Base-by-base conservation (phyloP, 2,113 vertebrate genomes). In the Thunnus maccoyii region DNA sequence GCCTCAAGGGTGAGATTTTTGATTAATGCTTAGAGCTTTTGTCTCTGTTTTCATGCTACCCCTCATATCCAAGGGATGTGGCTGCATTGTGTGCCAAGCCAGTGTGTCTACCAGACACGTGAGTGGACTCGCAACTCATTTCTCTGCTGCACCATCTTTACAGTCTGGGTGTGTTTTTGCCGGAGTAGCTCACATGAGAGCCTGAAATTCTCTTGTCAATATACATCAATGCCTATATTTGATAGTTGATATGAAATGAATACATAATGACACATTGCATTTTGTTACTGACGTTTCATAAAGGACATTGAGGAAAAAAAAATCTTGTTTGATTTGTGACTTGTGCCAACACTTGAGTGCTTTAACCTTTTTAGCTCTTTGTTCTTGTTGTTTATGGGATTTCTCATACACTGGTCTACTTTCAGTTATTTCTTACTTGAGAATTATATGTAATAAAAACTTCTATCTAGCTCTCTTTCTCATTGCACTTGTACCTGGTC, bases 181-280 rank as follows among this genome's bases (percentile, higher is more conserved):
- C 18, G 18, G 22, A 36, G 20, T 7, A 41, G 20, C 11, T 22
- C 22, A 22, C 22, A 22, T 22, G 22, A 22, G 22, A 22, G 22
- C 22, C 22, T 22, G 22, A 20, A 7, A 55, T 68, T 18, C 20
- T 1, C 22, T 22, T 22, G 22, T 22, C 22, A 22, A 58, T 66
- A 73, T 58, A 55, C 64, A 78, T 67, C 61, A 36, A 58, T 47
- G 9, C 8, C 18, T 25, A 36, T 50, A 62, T 73, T 74, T 41
- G 4, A 32, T 17, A 63, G 27, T 56, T 41, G 7, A 76, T 69
- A 44, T 56, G 3, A 71, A 82, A 32, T 56, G 55, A 17, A 61
- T 65, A 70, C 36, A 56, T 64, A 72, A 22, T 22, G 22, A 22
- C 22, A 22, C 22, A 22, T 22, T 22, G 22, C 22, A 22, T 22